These are phyloP conservation scores for Andrena flavipes DNA, from an alignment of 2,888 invertebrate genomes.

Conservation along the genomic window DNA sequence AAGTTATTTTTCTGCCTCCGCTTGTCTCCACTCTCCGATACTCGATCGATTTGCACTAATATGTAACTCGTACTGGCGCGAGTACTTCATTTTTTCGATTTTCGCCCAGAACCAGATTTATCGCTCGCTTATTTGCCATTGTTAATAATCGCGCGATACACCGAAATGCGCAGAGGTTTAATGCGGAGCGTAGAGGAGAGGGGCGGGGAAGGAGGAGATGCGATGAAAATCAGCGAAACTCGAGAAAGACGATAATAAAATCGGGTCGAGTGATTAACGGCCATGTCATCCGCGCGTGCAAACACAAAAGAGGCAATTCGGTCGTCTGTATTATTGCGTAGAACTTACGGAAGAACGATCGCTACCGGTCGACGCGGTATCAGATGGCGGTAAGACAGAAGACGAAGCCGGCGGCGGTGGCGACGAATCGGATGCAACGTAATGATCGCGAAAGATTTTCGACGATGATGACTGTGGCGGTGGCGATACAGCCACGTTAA, in stretches of 20 bases:
- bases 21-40: neutral
- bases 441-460: conserved; percentile 47
- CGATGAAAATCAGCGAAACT: neutral
- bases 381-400: conserved; percentile 48
- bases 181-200: neutral
- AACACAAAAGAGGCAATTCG: conserved; percentile 79
- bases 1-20: neutral
- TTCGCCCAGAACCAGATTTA: neutral
- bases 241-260: conserved; percentile 2
- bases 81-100: conserved; percentile 2
- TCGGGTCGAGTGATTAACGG: conserved; percentile 56
- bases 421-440: conserved; percentile 10
- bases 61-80: conserved; percentile 9
- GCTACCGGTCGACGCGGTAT: conserved; percentile 62
- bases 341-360: conserved; percentile 59
- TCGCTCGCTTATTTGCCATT: neutral
- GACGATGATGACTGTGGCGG: conserved; percentile 66
- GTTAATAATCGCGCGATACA: neutral
- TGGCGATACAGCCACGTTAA: conserved; percentile 83
- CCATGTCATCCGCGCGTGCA: conserved; percentile 75
- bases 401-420: conserved; percentile 18
- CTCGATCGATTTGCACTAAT: neutral
- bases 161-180: neutral
- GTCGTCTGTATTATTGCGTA: conserved; percentile 80
- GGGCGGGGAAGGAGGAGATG: neutral